Conservation (phyloP, 2,113 vertebrate genomes). For the Dipodomys stephensi region DNA sequence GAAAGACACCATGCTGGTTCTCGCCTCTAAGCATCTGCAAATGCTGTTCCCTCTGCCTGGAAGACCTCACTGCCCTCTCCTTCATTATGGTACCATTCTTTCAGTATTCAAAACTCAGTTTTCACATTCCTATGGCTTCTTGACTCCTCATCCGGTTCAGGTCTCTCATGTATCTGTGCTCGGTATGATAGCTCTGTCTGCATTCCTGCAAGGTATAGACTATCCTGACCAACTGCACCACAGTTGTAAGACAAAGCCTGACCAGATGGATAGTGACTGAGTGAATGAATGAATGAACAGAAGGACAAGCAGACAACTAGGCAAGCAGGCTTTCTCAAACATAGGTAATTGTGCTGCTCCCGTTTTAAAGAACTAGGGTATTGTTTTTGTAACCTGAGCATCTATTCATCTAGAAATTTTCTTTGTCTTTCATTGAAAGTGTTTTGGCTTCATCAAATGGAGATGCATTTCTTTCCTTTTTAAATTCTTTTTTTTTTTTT, state of each 20-base stretch:
- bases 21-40: not conserved
- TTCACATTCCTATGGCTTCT: not conserved
- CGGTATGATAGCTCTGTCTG: not conserved
- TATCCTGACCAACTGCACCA: not conserved
- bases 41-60: not conserved
- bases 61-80: not conserved
- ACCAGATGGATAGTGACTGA: not conserved
- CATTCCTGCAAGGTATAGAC: not conserved
- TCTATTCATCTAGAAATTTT: not conserved
- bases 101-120: not conserved
- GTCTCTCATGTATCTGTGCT: not conserved
- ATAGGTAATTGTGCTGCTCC: not conserved
- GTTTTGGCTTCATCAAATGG: not conserved
- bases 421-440: not conserved
- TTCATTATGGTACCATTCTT: not conserved
- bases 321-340: not conserved
- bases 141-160: not conserved
- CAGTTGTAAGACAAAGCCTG: not conserved
- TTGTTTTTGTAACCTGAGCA: not conserved
- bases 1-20: not conserved
- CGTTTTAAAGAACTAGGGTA: not conserved
- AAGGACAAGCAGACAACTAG: not conserved
- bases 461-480: not conserved
- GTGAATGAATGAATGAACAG: not conserved
- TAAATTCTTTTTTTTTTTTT: no score